These are phyloP conservation scores for Lacanobia oleracea DNA, from an alignment of 2,888 invertebrate species.

Conservation along the genomic window DNA sequence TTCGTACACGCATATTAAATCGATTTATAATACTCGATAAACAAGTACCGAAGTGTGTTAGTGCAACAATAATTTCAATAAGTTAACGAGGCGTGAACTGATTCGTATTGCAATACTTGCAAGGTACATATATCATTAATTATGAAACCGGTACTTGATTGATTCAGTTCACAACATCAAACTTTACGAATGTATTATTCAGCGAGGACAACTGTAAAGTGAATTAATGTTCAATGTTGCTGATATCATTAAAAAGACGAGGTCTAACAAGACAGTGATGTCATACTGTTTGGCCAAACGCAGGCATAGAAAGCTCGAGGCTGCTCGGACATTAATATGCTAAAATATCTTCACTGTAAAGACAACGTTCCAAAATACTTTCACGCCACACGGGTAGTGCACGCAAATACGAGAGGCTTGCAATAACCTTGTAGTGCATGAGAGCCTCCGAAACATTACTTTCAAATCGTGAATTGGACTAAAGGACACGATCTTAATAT, in stretches of 20 bases:
- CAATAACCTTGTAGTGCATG: constrained; percentile 80
- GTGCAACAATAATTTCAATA: constrained; percentile 73
- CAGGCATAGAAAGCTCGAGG: constrained; percentile 85
- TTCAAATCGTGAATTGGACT: constrained; percentile 69
- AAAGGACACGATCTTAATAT: constrained; percentile 61
- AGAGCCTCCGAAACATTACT: constrained; percentile 78
- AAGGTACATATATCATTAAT: constrained; percentile 67
- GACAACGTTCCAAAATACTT: constrained; percentile 87
- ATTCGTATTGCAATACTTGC: constrained; percentile 70
- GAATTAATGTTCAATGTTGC: constrained; percentile 41
- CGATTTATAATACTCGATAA: constrained; percentile 66
- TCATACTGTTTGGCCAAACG: constrained; percentile 70
- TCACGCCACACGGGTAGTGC: constrained; percentile 86
- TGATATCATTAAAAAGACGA: constrained; percentile 59
- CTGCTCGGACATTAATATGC: constrained; percentile 84
- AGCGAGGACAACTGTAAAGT: constrained; percentile 23
- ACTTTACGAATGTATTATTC: constrained; percentile 39
- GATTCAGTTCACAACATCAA: constrained; percentile 69
- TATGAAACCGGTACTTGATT: constrained; percentile 69
- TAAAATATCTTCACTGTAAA: constrained; percentile 86
- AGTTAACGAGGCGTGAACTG: constrained; percentile 71
- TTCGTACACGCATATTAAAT: constrained; percentile 64
- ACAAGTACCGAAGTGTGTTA: constrained; percentile 68
- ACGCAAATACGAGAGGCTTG: constrained; percentile 81
- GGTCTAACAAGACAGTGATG: constrained; percentile 71